These are phyloP conservation scores for Drosophila mettleri DNA, from an alignment of 2,888 invertebrate species.

Conservation along the genomic window DNA sequence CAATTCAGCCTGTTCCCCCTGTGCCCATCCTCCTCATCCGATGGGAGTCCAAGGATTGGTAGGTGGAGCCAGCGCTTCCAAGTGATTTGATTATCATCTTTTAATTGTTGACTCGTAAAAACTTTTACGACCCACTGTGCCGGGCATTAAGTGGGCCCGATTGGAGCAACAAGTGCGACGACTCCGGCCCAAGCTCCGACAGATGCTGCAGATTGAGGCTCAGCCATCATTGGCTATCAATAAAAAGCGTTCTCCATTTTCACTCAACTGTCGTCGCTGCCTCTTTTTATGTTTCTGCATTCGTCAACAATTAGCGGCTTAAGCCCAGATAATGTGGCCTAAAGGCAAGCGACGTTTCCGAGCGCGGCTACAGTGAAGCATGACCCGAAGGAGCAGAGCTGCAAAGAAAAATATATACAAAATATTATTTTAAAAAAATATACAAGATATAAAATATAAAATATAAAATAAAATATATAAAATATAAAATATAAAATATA, in stretches of 20 bases:
- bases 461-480: too few relatives aligned
- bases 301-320: conserved; percentile 64
- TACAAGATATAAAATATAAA: too few relatives aligned
- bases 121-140: conserved; percentile 75
- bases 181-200: background rate
- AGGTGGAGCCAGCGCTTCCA: conserved; percentile 44
- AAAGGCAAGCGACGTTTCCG: conserved; percentile 29
- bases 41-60: background rate
- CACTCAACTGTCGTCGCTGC: conserved; percentile 48
- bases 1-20: conserved; percentile 18
- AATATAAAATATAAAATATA: too few relatives aligned
- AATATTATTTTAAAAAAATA: too few relatives aligned
- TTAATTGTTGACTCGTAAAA: conserved; percentile 84
- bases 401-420: too few relatives aligned
- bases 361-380: background rate
- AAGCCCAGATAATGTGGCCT: conserved; percentile 47
- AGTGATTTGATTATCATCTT: conserved; percentile 84
- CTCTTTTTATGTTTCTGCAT: conserved; percentile 57
- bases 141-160: conserved; percentile 62
- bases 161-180: conserved; percentile 73
- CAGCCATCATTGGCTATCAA: conserved; percentile 47
- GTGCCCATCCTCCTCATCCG: background rate
- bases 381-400: background rate
- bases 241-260: conserved; percentile 69
- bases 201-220: background rate